Base-by-base conservation (phyloP, 2,888 invertebrate species). In the Caenorhabditis plicata region DNA sequence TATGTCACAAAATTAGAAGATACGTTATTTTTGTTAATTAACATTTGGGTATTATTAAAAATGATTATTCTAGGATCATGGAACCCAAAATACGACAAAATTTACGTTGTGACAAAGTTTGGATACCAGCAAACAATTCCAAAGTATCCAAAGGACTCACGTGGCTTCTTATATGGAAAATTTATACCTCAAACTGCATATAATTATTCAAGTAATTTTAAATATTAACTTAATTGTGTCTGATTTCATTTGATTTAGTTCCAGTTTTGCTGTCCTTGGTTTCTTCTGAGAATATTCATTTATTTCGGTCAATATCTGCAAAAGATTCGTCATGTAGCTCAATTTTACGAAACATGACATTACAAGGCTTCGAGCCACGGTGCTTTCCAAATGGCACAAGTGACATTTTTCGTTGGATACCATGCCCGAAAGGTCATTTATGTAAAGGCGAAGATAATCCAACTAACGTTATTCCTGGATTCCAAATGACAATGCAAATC, bases 161-260 rank as follows among this genome's bases (percentile, higher is more conserved):
- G 89, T 83, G 95, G 95, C 41, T 95, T 91, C 83, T 91, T 96
- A 75, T 96, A 91, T 82, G 96, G 96, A 13, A 95, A 95, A 82
- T 87, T 95, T 40, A 91, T 93, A 13, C 49, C 68, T 8, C 22
- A 45, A 31, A 38, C 25, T 4, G 43, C 45, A 2, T 53, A 27
- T 27, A 52, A 64, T 32, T 57, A 61, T 40, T 51, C 58, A 4
- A 51, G 68, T 68, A 25, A 55, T 54, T 22, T 20, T 49, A 23
- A 20, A 11, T 31, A 44, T 4, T 22, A 36, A 9, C 11, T 36
- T 41, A 47, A 7, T 15, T 13, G 20, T 15, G 13, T 11, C 25
- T 3, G 4, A 23, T 23, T 19, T 8, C 5, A 31, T 40, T 54
- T 19, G 22, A 43, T 54, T 17, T 39, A 69, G 69, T 45, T 19